Conservation (phyloP, 2,888 invertebrate genomes). For the Thelaira solivaga region DNA sequence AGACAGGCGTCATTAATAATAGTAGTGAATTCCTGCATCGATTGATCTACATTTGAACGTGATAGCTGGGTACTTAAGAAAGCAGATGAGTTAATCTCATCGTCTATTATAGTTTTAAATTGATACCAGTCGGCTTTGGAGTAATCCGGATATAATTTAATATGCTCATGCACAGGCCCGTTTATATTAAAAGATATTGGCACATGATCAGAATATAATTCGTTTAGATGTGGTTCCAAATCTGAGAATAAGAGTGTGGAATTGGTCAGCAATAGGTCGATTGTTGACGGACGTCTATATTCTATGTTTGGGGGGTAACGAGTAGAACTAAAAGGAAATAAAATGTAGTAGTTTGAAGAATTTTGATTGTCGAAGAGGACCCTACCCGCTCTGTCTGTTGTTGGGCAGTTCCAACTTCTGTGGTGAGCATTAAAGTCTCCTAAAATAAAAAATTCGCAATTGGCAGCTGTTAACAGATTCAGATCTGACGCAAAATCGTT, state of each 20-base stretch:
- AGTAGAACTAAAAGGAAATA: background rate
- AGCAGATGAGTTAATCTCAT: background rate
- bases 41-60: background rate
- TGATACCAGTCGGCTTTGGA: background rate
- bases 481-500: background rate
- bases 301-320: background rate
- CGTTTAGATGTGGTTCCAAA: background rate
- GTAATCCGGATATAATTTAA: background rate
- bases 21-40: background rate
- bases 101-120: background rate
- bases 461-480: background rate
- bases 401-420: background rate
- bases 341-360: background rate
- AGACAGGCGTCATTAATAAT: too few species aligned
- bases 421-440: conserved; percentile 3
- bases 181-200: background rate
- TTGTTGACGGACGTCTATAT: background rate
- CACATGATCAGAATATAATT: conserved; percentile 4
- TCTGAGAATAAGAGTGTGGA: background rate
- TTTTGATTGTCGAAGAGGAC: background rate
- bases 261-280: background rate
- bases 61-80: background rate
- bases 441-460: background rate
- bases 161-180: background rate
- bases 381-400: background rate